Percentiles rank a stretch among this genome's conserved stretches.
Conservation (phyloP, 2,888 invertebrate species). For the Apamea monoglypha region DNA sequence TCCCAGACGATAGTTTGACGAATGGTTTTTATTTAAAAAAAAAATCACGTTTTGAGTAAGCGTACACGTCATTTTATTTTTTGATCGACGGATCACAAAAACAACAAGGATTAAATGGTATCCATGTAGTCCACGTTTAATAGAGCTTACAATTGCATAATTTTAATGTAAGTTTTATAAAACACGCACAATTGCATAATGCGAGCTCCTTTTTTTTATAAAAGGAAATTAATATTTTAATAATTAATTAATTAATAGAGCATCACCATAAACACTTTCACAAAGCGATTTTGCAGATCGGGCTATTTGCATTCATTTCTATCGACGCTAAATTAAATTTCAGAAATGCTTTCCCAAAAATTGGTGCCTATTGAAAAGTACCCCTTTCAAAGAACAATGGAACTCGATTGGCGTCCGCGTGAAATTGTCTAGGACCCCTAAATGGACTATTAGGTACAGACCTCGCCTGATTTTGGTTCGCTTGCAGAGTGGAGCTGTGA, state of each 20-base stretch:
- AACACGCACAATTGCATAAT: background rate
- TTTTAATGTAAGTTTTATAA: background rate
- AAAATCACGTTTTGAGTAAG: background rate
- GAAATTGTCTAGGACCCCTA: slow-evolving; percentile 76
- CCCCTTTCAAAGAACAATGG: slow-evolving; percentile 72
- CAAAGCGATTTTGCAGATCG: slow-evolving; percentile 11
- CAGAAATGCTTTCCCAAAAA: slow-evolving; percentile 44
- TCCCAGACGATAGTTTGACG: background rate
- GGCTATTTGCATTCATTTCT: slow-evolving; percentile 35
- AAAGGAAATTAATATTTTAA: background rate
- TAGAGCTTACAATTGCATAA: background rate
- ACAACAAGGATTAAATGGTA: background rate
- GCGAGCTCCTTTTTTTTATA: background rate
- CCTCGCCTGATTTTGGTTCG: slow-evolving; percentile 68
- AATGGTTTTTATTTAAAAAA: background rate
- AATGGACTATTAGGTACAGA: slow-evolving; percentile 81
- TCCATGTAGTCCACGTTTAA: background rate
- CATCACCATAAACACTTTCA: slow-evolving; percentile 1
- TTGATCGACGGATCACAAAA: background rate
- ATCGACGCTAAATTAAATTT: slow-evolving; percentile 54
- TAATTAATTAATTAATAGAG: no score
- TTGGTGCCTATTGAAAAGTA: slow-evolving; percentile 50
- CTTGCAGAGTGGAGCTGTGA: slow-evolving; percentile 70
- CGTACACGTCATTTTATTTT: background rate
- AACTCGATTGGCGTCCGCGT: slow-evolving; percentile 75